A percentile compares a stretch with the other conserved stretches of the same genome.
Conservation (phyloP, 2,888 invertebrate species). For the Synanthedon tipuliformis region DNA sequence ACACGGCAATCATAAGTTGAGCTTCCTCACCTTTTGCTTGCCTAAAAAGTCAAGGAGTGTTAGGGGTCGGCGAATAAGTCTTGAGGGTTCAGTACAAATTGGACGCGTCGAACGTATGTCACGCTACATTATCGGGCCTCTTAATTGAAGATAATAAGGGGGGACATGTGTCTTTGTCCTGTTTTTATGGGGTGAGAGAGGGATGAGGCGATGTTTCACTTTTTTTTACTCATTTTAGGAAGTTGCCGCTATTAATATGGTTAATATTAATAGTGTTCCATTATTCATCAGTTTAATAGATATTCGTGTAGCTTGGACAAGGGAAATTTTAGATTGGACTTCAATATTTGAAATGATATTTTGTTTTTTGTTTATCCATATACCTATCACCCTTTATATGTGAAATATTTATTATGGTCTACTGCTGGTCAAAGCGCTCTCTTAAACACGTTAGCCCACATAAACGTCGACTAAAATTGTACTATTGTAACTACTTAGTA, state of each 20-base stretch:
- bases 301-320: background rate
- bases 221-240: constrained; percentile 38
- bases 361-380: no score
- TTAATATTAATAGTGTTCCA: background rate
- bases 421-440: no score
- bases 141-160: constrained; percentile 70
- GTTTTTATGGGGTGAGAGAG: constrained; percentile 61
- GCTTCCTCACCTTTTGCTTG: constrained; percentile 10
- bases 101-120: constrained; percentile 50
- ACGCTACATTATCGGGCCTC: constrained; percentile 62
- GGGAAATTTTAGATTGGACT: no score
- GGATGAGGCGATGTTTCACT: constrained; percentile 46
- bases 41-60: background rate
- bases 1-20: constrained; percentile 27
- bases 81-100: constrained; percentile 17
- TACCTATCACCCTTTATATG: no score
- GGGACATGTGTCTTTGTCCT: constrained; percentile 66
- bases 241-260: constrained; percentile 38
- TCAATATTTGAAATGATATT: no score
- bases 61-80: constrained; percentile 2
- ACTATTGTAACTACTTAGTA: no score
- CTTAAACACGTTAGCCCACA: no score
- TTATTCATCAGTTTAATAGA: background rate
- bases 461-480: no score
- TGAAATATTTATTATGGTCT: no score